These are phyloP conservation scores for Drosophila malerkotliana DNA, from an alignment of 1,140 invertebrate genomes.

Conservation along the genomic window DNA sequence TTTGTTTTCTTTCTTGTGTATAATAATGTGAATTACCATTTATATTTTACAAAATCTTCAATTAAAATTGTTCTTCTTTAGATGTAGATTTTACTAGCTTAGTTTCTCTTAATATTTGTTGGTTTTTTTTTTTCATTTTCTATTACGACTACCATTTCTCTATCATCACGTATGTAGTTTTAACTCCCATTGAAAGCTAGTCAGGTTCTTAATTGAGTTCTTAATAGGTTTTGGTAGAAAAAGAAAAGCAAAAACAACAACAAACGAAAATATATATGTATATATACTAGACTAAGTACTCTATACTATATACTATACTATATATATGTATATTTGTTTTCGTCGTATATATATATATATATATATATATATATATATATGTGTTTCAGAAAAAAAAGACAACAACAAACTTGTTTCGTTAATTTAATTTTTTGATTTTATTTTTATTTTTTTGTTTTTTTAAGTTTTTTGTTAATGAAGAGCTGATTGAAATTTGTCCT, in stretches of 20 bases:
- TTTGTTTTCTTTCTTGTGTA: slow-evolving; percentile 25
- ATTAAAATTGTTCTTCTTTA: slow-evolving; percentile 68
- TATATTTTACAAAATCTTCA: slow-evolving; percentile 71
- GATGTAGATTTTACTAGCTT: slow-evolving; percentile 36
- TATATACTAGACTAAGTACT: slow-evolving; percentile 25
- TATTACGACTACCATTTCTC: slow-evolving; percentile 24
- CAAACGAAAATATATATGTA: slow-evolving; percentile 47
- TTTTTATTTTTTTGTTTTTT: too few relatives aligned
- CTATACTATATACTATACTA: slow-evolving; percentile 2
- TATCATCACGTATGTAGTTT: slow-evolving; percentile 11
- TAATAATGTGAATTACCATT: slow-evolving; percentile 55
- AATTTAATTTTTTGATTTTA: not conserved
- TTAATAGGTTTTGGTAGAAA: slow-evolving; percentile 53
- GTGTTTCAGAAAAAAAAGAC: slow-evolving; percentile 60
- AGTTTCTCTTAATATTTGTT: slow-evolving; percentile 19
- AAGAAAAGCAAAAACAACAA: slow-evolving; percentile 46
- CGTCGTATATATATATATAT: slow-evolving; percentile 32
- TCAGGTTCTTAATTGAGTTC: slow-evolving; percentile 77
- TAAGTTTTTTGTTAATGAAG: too few relatives aligned
- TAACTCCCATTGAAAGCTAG: slow-evolving; percentile 68
- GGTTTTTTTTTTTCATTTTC: not conserved
- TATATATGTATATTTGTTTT: slow-evolving; percentile 34
- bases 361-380: slow-evolving; percentile 47
- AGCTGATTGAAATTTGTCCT: too few relatives aligned
- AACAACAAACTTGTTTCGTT: slow-evolving; percentile 55